phyloP scores from a whole-genome alignment of 2,797 vertebrate genomes.

The Dromococcyx pavoninus region DNA sequence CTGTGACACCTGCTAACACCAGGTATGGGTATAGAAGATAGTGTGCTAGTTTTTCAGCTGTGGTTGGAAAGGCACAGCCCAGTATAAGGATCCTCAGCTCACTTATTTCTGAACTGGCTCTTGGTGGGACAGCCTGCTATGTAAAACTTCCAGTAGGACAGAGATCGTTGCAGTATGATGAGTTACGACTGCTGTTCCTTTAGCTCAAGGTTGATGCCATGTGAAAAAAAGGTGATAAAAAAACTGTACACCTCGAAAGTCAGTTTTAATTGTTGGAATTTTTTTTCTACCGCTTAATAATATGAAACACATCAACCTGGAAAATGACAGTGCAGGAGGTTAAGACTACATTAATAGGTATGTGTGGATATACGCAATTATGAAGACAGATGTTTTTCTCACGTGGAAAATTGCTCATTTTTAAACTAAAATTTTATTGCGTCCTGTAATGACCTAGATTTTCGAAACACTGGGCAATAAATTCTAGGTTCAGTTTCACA shows the following conservation, averaged over 20 bases:
- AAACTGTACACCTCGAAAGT: fast-evolving
- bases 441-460: not conserved
- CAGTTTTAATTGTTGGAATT: not conserved
- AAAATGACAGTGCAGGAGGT: too few relatives aligned
- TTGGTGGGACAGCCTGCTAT: not conserved
- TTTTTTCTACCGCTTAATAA: not conserved
- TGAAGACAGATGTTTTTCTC: not conserved
- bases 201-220: fast-evolving
- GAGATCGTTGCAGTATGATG: not conserved
- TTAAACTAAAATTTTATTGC: not conserved
- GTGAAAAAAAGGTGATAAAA: not conserved
- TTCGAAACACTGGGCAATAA: not conserved
- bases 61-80: not conserved
- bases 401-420: not conserved
- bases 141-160: not conserved
- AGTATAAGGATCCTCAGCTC: not conserved
- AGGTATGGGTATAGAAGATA: fast-evolving
- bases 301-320: not conserved
- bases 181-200: not conserved
- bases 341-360: not conserved
- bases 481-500: not conserved
- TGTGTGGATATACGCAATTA: not conserved
- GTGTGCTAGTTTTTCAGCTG: not conserved
- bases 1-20: not conserved
- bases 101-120: not conserved